Evolutionary conservation across 2,888 invertebrate species (phyloP), one percentile per base, ranked within the genome.

Genomic region (Callyntrura guangdongensis): DNA sequence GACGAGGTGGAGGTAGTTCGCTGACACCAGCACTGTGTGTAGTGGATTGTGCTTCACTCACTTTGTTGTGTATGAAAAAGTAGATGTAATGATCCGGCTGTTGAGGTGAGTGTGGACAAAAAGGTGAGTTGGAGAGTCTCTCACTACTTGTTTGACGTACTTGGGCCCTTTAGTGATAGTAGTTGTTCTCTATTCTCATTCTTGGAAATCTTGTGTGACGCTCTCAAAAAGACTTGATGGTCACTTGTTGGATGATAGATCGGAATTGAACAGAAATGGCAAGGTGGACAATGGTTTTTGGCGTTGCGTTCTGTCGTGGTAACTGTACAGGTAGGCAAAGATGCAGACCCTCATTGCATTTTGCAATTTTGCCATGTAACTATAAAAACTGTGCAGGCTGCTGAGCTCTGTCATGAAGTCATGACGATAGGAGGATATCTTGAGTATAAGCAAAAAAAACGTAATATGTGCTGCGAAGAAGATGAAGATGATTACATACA

Each of bases 221-320:
- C 25, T 67, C 56, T n/a, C 22, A 59, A 49, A 77, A 77, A 72
- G 3, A 36, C 47, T 64, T 74, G 86, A 82, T 90, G 90, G 90
- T 91, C 91, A 91, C 87, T 87, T 83, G 91, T 45, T 86, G 91
- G 87, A 87, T 84, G 91, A 91, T 91, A 74, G 86, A 91, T 74
- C 82, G 87, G 91, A 87, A 91, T 91, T 91, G 86, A 91, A 72
- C 72, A 74, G 77, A 61, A 53, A 84, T 87, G 53, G 87, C 91
- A 91, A 91, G 79, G 91, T 91, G 91, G 91, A 91, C 91, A 91
- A 91, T 91, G 91, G 91, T 91, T 91, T 91, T 91, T 91, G 91
- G 91, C 91, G 91, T 84, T 87, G 77, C 61, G 83, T 77, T 69
- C 12, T 22, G 45, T 47, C 17, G 59, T 49, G n/a, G 77, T 9